Evolutionary conservation across 2,888 invertebrate species (phyloP), one percentile per base, ranked within the genome.

Genomic region (Schizaphis graminum): DNA sequence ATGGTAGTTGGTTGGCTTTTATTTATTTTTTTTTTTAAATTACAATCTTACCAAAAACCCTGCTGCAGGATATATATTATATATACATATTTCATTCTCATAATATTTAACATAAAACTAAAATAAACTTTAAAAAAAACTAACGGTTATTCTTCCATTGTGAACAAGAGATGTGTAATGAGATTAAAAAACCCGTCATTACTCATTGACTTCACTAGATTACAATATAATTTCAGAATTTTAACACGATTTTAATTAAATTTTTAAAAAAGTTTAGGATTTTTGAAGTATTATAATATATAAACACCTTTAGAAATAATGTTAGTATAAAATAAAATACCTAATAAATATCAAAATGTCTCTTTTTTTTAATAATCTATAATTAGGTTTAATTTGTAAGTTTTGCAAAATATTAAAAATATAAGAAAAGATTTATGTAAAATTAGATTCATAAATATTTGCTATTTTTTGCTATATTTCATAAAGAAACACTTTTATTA

Each of bases 21-120:
- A 49, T 94, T 91, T 93, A 89, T 35, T 87, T 57, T 53, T 89
- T 91, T 88, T 86, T 89, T 94, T 26, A 94, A 94, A 93, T 88
- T 89, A 94, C 44, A 85, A 91, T 35, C 90, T 85, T 89, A 77
- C 61, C 61, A 16, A 92, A 67, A 92, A 67, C 26, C 89, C 35
- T 10, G 85, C 41, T 41, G 86, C 21, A 90, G n/a, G 77, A 90
- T 35, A 84, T 16, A 49, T 21, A 88, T 53, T 89, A 89, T 47
- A 49, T 77, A 90, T 77, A 89, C 24, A 92, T 92, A 92, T 92
- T 88, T 92, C 47, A 88, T 21, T 88, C 61, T 28, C 35, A 41
- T 61, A 87, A 61, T n/a, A 21, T 10, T 92, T 86, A 57, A 91
- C 56, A 86, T 53, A 53, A 53, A 53, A 53, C 53, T 53, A 21